Percentiles rank a stretch among this genome's conserved stretches.
phyloP scores from a whole-genome alignment of 2,113 vertebrate genomes.

The Oreamnos americanus region DNA sequence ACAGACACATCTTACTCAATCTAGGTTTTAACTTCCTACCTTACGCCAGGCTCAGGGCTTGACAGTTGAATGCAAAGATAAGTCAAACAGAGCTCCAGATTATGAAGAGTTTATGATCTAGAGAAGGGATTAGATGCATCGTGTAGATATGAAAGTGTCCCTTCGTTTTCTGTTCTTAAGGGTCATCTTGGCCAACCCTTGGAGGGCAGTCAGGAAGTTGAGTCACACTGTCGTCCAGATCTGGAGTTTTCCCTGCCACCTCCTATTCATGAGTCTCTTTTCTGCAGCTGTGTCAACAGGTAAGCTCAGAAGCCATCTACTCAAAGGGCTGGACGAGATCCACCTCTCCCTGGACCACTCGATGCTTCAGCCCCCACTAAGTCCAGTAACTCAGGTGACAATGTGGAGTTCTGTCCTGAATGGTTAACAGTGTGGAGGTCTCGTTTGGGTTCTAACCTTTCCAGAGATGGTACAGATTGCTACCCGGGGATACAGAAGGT shows the following conservation, averaged over 20 bases:
- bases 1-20: not conserved
- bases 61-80: not conserved
- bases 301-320: not conserved
- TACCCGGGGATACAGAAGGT: not conserved
- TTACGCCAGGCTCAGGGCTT: not conserved
- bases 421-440: not conserved
- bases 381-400: not conserved
- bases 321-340: not conserved
- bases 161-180: not conserved
- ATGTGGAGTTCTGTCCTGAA: not conserved
- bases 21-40: not conserved
- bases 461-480: not conserved
- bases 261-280: not conserved
- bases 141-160: too few relatives aligned
- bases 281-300: not conserved
- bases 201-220: not conserved
- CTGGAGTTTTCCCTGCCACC: not conserved
- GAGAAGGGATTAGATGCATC: not conserved
- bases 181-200: not conserved
- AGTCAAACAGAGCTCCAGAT: not conserved
- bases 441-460: not conserved
- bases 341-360: not conserved
- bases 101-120: not conserved
- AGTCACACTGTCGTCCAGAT: not conserved
- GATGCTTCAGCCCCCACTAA: rapidly evolving